phyloP scores from a whole-genome alignment of 2,888 invertebrate genomes.

The Cryptocephalus moraei region DNA sequence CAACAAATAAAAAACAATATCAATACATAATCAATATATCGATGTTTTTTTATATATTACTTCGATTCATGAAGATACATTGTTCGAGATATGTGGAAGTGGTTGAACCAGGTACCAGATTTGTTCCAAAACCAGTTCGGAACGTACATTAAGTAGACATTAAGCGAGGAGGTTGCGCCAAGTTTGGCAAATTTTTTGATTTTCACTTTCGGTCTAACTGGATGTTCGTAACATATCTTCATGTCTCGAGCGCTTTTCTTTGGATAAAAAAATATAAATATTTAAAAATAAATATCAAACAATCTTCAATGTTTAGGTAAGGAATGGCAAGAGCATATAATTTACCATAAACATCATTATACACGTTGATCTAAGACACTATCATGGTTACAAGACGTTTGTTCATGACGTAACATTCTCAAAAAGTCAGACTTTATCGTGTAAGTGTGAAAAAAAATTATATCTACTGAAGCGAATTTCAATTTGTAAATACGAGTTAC shows the following conservation, averaged over 20 bases:
- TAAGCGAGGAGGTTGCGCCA: too few species aligned
- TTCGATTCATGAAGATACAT: conserved; percentile 3
- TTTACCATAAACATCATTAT: conserved; percentile 45
- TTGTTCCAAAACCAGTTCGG: not conserved
- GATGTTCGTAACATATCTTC: conserved; percentile 6
- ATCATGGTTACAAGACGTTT: conserved; percentile 24
- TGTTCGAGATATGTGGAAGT: conserved; percentile 11
- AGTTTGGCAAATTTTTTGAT: too few species aligned
- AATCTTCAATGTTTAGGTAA: conserved; percentile 40
- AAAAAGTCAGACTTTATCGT: conserved; percentile 19
- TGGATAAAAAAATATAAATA: conserved; percentile 16
- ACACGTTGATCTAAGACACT: conserved; percentile 11
- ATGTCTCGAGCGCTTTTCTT: conserved; percentile 5
- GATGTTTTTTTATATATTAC: conserved; percentile 2
- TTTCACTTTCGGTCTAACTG: too few species aligned
- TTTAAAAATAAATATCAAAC: conserved; percentile 16
- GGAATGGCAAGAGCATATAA: conserved; percentile 54
- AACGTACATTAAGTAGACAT: not conserved
- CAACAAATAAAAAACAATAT: conserved; percentile 10
- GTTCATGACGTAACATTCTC: conserved; percentile 15
- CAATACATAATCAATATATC: conserved; percentile 1
- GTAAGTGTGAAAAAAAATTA: conserved; percentile 2
- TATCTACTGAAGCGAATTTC: too few species aligned
- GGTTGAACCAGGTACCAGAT: conserved; percentile 2
- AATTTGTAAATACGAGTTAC: too few species aligned